Conservation (phyloP, 2,888 invertebrate species). For the Standfussiana lucernea region DNA sequence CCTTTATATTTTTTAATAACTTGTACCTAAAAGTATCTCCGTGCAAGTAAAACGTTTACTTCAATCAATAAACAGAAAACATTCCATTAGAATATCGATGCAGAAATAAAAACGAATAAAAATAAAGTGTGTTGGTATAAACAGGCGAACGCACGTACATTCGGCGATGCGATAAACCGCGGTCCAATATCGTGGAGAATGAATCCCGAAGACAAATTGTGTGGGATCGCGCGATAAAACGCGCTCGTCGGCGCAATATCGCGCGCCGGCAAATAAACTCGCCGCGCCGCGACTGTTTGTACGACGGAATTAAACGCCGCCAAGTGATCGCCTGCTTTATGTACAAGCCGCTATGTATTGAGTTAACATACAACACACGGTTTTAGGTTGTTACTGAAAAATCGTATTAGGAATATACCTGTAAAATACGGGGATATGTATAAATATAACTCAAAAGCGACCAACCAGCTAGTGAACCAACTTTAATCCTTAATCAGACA, state of each 20-base stretch:
- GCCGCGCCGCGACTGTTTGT: conserved; percentile 60
- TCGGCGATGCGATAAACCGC: conserved; percentile 68
- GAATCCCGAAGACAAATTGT: conserved; percentile 76
- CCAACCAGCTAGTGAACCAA: too few species aligned
- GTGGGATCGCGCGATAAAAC: conserved; percentile 72
- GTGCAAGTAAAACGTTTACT: conserved; percentile 51
- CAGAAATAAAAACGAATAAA: conserved; percentile 63
- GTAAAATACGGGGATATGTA: neutral
- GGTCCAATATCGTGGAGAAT: conserved; percentile 74
- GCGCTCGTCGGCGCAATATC: conserved; percentile 65
- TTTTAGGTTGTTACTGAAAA: conserved; percentile 17
- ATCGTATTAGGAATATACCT: neutral
- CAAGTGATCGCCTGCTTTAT: conserved; percentile 62
- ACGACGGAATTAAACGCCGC: conserved; percentile 65
- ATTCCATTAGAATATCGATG: conserved; percentile 66
- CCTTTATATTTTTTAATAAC: conserved; percentile 48
- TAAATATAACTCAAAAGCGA: neutral
- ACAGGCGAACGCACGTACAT: conserved; percentile 73
- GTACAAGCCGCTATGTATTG: conserved; percentile 26
- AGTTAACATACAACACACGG: neutral
- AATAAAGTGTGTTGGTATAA: conserved; percentile 63
- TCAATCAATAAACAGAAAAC: conserved; percentile 63
- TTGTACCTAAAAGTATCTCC: conserved; percentile 48
- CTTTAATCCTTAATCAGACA: neutral
- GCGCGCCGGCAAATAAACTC: conserved; percentile 67